Evolutionary conservation across 2,888 invertebrate genomes (phyloP).

Genomic region (Cosmia pyralina): DNA sequence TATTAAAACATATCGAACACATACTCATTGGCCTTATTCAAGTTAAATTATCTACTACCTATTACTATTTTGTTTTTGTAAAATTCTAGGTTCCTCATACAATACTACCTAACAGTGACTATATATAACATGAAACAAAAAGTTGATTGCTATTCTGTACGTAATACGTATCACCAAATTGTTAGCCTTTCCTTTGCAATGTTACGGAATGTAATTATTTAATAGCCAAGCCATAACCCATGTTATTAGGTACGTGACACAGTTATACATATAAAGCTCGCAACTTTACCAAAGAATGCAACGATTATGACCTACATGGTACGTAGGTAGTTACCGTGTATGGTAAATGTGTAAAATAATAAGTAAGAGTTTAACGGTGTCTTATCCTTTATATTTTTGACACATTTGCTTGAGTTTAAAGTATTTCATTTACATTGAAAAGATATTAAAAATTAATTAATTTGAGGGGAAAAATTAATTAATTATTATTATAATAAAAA

Average conservation of each 20-base stretch:
- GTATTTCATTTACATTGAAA: no score
- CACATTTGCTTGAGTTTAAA: not conserved
- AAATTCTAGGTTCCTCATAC: not conserved
- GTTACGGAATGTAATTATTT: conserved; percentile 5
- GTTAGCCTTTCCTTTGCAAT: conserved; percentile 3
- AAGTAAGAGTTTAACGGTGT: not conserved
- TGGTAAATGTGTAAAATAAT: not conserved
- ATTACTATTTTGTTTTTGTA: not conserved
- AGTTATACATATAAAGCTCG: conserved; percentile 44
- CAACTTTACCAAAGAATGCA: conserved; percentile 26
- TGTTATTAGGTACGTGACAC: conserved; percentile 31
- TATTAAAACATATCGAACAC: conserved; percentile 45
- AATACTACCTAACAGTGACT: not conserved
- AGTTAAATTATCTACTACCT: not conserved
- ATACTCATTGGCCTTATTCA: not conserved
- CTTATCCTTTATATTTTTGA: not conserved
- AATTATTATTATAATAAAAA: no score
- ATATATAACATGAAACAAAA: not conserved
- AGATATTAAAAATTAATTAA: no score
- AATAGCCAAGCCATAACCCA: not conserved
- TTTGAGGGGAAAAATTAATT: no score
- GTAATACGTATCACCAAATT: not conserved
- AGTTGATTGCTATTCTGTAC: not conserved
- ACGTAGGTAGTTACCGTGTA: conserved; percentile 28
- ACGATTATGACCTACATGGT: conserved; percentile 33